These are phyloP conservation scores for Sparidentex hasta DNA, from an alignment of 2,797 vertebrate species.

Conservation along the genomic window DNA sequence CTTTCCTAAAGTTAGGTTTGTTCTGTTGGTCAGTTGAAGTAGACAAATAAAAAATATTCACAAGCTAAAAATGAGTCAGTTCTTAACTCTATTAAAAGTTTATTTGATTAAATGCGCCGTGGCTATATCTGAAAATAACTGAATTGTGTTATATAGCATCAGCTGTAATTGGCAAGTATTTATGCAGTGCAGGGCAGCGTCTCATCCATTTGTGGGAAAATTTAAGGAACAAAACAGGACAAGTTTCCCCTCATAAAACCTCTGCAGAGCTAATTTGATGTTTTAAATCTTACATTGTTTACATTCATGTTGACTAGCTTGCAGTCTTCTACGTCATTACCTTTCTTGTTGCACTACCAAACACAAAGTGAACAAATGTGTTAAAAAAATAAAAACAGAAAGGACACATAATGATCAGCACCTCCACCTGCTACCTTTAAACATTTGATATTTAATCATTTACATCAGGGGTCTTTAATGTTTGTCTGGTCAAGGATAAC, in stretches of 20 bases:
- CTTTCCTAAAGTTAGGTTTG: constrained; percentile 44
- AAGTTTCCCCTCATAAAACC: neutral
- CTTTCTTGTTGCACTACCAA: neutral
- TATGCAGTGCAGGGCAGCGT: neutral
- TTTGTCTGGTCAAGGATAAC: too few relatives aligned
- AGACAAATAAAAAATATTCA: neutral
- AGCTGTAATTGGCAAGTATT: neutral
- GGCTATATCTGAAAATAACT: neutral
- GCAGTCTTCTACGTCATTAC: neutral
- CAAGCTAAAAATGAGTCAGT: neutral
- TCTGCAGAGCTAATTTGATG: neutral
- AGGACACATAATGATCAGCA: neutral
- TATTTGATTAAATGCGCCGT: neutral
- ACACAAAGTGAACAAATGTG: neutral
- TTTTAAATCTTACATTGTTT: neutral
- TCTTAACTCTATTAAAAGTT: neutral
- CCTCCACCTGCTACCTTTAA: neutral
- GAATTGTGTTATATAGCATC: neutral
- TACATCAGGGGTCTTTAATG: too few relatives aligned
- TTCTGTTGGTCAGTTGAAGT: constrained; percentile 22
- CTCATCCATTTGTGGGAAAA: neutral
- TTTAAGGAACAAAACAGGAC: too few relatives aligned
- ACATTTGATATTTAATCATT: neutral
- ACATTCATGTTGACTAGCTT: neutral
- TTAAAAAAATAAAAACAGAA: too few relatives aligned